Conservation (phyloP, 2,888 invertebrate genomes). For the Tribolium freemani region DNA sequence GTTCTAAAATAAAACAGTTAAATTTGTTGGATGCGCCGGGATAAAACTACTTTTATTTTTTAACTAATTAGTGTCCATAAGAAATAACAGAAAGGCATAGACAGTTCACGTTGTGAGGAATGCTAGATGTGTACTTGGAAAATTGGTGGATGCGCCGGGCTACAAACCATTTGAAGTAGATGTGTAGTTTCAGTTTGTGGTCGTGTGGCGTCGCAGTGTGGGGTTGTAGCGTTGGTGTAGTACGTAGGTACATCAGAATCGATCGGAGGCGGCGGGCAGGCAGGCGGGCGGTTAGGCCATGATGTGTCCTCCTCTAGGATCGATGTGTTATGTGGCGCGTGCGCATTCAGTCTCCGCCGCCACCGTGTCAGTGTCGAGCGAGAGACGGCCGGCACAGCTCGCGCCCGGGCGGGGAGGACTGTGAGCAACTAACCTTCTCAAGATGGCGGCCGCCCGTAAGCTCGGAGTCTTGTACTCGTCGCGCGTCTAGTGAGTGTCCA, state of each 20-base stretch:
- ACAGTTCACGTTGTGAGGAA: too few relatives aligned
- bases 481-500: conserved; percentile 61
- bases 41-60: too few relatives aligned
- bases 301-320: conserved; percentile 48
- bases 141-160: conserved; percentile 30
- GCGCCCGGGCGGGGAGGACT: conserved; percentile 70
- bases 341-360: conserved; percentile 56
- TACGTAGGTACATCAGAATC: neutral
- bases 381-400: conserved; percentile 68
- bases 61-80: too few relatives aligned
- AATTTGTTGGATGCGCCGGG: too few relatives aligned
- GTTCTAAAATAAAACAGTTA: too few relatives aligned
- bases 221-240: neutral
- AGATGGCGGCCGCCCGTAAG: conserved; percentile 67
- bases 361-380: conserved; percentile 67
- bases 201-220: neutral
- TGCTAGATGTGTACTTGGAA: too few relatives aligned
- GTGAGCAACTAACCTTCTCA: conserved; percentile 67
- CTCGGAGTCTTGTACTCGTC: conserved; percentile 68
- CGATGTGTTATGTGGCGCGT: conserved; percentile 62
- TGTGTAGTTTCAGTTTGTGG: neutral
- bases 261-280: conserved; percentile 25
- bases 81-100: too few relatives aligned
- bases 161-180: neutral
- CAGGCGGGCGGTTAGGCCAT: conserved; percentile 45